Conservation (phyloP, 2,888 invertebrate genomes). For the Chydorus sphaericus region DNA sequence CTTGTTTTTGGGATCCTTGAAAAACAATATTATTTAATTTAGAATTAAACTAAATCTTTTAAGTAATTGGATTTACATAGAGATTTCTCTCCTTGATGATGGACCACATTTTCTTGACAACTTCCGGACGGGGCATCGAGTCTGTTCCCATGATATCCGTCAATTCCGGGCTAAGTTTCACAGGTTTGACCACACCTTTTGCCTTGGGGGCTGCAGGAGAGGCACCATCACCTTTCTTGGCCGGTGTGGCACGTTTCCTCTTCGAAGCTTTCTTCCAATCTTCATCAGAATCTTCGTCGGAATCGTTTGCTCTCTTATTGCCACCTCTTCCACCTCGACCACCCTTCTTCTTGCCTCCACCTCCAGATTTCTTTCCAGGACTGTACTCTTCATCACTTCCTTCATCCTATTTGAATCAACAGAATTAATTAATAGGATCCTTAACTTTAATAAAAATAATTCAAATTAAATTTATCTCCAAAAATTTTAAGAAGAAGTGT, state of each 20-base stretch:
- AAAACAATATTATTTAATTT: conserved; percentile 16
- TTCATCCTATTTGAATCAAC: conserved; percentile 2
- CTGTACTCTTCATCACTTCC: conserved; percentile 20
- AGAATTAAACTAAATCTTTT: background rate
- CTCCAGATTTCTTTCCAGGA: conserved; percentile 18
- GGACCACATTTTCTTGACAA: conserved; percentile 79
- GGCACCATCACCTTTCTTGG: conserved; percentile 19
- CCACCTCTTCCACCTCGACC: conserved; percentile 15
- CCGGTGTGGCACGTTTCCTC: conserved; percentile 31
- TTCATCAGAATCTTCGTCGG: conserved; percentile 41
- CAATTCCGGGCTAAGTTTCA: conserved; percentile 68
- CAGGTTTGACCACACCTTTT: conserved; percentile 68
- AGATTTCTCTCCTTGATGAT: conserved; percentile 77
- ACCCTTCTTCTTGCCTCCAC: conserved; percentile 14
- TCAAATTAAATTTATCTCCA: background rate
- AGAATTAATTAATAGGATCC: background rate
- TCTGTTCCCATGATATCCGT: conserved; percentile 71
- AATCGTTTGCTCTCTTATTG: conserved; percentile 41
- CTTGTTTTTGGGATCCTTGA: conserved; percentile 78
- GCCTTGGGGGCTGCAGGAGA: conserved; percentile 17
- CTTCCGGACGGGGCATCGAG: conserved; percentile 71
- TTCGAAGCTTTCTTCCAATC: conserved; percentile 43
- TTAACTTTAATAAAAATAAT: background rate
- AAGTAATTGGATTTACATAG: conserved; percentile 35
- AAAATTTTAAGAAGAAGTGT: background rate